phyloP scores from a whole-genome alignment of 2,113 vertebrate genomes.

The Chitala chitala region DNA sequence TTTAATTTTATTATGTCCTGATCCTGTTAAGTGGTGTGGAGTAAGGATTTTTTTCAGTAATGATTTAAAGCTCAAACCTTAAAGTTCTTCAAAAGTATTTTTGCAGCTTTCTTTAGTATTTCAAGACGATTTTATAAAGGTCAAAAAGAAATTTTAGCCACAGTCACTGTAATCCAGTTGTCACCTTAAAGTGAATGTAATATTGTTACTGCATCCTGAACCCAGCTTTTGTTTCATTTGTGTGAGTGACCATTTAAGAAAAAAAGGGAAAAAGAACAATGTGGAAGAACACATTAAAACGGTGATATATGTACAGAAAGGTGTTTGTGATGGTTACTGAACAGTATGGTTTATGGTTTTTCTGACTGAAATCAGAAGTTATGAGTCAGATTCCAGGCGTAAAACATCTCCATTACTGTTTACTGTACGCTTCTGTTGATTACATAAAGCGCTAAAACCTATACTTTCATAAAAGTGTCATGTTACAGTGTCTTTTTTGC shows the following conservation, averaged over 20 bases:
- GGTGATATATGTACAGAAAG: not conserved
- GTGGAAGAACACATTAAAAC: not conserved
- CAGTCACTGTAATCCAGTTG: not conserved
- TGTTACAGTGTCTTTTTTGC: too few species aligned
- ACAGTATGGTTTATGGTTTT: not conserved
- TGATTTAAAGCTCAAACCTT: too few species aligned
- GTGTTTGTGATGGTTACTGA: not conserved
- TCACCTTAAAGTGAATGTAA: not conserved
- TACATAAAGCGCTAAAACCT: not conserved
- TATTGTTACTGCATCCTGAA: not conserved
- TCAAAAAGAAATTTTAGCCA: not conserved
- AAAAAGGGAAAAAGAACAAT: not conserved
- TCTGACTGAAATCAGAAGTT: not conserved
- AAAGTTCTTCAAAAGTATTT: too few species aligned
- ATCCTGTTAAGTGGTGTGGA: too few species aligned
- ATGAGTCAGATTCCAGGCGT: constrained; percentile 12
- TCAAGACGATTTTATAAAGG: not conserved
- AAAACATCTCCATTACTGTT: not conserved
- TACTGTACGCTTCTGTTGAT: too few species aligned
- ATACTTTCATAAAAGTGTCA: not conserved
- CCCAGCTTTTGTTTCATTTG: not conserved
- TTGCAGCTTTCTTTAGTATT: too few species aligned
- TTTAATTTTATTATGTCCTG: too few species aligned
- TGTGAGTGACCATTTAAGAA: constrained; percentile 1
- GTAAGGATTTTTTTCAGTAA: too few species aligned